Evolutionary conservation across 2,113 vertebrate species (phyloP), one percentile per base, ranked within the genome.

Genomic region (Nematolebias whitei): DNA sequence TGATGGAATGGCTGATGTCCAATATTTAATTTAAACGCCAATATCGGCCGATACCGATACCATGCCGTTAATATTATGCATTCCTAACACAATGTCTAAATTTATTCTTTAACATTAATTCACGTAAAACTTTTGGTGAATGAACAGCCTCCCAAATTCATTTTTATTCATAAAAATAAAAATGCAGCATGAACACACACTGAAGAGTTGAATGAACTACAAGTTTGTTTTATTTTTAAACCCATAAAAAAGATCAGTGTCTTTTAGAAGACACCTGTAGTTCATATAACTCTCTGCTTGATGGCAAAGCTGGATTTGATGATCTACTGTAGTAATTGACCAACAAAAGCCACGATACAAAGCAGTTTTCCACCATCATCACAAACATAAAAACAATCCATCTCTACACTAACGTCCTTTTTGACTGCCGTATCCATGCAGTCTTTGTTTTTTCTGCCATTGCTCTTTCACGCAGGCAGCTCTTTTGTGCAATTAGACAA

Each of bases 401-500:
- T 57, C 44, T 43, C 48, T 51, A 55, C 39, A 18, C 35, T 6
- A 15, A 15, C 57, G 39, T 23, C 23, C 32, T 32, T 19, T 29
- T 12, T 44, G 26, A 60, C 29, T 43, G 1, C 45, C 54, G 16
- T 24, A 52, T 62, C 71, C 18, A 16, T 45, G 49, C 23, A 61
- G 26, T 56, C 51, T 45, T 54, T 73, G 44, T 74, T 53, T 59
- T n/a, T 16, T 6, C 45, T 41, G 20, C 32, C 44, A 16, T 41
- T 45, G 26, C 22, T 71, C 63, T 22, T 51, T 40, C 41, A 38
- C 13, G 14, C 14, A 29, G 51, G 18, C 6, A 13, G 40, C 20
- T 62, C 62, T 53, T 60, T 58, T 71, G 51, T 64, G 24, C 47
- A 62, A 68, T 75, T 75, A 74, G 49, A 75, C 22, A 63, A 71